Base-by-base conservation (phyloP, 2,888 invertebrate genomes). In the Ochropleura plecta region DNA sequence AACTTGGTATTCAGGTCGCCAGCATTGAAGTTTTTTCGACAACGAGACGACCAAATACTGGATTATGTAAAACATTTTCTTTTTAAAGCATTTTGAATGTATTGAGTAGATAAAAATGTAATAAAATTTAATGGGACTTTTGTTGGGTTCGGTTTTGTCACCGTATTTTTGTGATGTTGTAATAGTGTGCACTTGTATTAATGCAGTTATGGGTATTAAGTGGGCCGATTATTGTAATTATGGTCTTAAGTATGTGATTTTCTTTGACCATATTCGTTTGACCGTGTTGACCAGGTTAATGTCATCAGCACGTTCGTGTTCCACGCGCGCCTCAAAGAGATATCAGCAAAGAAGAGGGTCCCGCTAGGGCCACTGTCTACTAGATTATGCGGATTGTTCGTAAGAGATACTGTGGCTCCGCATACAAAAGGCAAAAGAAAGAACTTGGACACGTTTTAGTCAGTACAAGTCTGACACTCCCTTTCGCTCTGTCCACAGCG, bases 1-100 rank as follows among this genome's bases (percentile, higher is more conserved):
- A 90, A 86, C 87, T 82, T 83, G 92, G 93, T 93, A 95, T 95
- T 93, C 92, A 88, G 95, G 94, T 89, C 94, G 90, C 90, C 89
- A 92, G 90, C 93, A 92, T 90, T 89, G 87, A 91, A 81, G 89
- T 76, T 84, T 86, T 84, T 84, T 69, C 79, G 74, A 81, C 85
- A 70, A 80, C 77, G 64, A 68, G 70, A 62, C 62, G 62, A 69
- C 69, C 60, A 70, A 76, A 44, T 64, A 46, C 55, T 59, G 74
- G 68, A 79, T 86, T 84, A 87, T 84, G 86, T 86, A 85, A 87
- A 78, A 76, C 63, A 77, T 81, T 79, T 82, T 81, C 63, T 84
- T 78, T 81, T 65, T 74, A 79, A 79, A 81, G 73, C 42, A 44
- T 64, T 66, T 64, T 57, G 73, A 78, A 72, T 72, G 71, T 83